A percentile compares a stretch with the other conserved stretches of the same genome.
Conservation (phyloP, 2,797 vertebrate genomes). For the Urosaurus nigricauda region DNA sequence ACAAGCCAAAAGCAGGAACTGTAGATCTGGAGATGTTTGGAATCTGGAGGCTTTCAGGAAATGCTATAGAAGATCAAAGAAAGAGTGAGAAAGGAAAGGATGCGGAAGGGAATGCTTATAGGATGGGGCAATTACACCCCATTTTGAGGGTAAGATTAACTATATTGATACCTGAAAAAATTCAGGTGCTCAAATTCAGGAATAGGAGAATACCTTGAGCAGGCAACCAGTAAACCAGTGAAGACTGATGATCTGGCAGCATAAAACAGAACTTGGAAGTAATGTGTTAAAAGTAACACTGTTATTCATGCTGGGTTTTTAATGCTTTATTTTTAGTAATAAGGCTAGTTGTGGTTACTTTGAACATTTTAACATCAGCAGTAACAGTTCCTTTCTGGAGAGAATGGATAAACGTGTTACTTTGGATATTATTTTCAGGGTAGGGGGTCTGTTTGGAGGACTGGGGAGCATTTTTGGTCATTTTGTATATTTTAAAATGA, state of each 20-base stretch:
- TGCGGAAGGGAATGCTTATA: background rate
- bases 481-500: background rate
- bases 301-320: background rate
- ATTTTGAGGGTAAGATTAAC: background rate
- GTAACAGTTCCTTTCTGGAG: background rate
- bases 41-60: conserved; percentile 80
- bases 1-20: conserved; percentile 83
- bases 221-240: background rate
- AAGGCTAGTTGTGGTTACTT: background rate
- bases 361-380: background rate
- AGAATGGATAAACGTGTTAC: background rate
- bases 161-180: background rate
- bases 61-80: conserved; percentile 62
- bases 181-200: background rate
- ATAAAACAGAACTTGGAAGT: background rate
- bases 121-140: background rate
- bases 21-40: conserved; percentile 85
- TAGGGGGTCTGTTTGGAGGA: background rate
- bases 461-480: background rate
- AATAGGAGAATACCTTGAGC: background rate
- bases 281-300: background rate
- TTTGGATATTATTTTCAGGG: background rate
- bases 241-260: background rate
- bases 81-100: background rate
- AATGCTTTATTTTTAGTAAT: background rate